Percentiles rank a stretch among this genome's conserved stretches.
phyloP scores from a whole-genome alignment of 2,797 vertebrate species.

The Xiphorhynchus erythropygius region DNA sequence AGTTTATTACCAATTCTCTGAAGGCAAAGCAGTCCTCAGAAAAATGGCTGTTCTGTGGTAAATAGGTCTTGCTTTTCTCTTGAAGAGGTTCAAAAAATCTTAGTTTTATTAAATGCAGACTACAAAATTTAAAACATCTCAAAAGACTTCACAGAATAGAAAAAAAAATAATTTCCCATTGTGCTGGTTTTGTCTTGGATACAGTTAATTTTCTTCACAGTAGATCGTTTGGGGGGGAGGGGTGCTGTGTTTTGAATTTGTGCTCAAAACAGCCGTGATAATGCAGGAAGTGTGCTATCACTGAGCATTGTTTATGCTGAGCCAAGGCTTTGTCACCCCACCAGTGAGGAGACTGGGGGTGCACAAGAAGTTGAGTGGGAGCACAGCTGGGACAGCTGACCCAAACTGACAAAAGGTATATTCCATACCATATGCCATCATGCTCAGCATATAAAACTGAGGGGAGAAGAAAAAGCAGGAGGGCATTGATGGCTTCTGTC shows the following conservation, averaged over 20 bases:
- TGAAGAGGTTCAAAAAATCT: background rate
- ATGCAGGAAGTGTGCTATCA: background rate
- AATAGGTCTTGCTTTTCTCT: background rate
- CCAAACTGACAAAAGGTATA: background rate
- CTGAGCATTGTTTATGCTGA: background rate
- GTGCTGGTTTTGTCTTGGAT: background rate
- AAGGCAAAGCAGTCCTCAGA: background rate
- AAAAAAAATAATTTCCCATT: background rate
- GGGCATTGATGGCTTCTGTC: background rate
- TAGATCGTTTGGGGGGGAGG: background rate
- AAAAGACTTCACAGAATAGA: background rate
- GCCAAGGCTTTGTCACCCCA: background rate
- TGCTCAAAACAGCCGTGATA: background rate
- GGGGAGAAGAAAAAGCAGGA: background rate
- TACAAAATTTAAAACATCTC: background rate
- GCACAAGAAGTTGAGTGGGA: background rate
- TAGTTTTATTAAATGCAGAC: background rate
- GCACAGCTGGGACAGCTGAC: background rate
- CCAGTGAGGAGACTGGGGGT: background rate
- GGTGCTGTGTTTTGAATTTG: background rate
- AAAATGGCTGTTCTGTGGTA: background rate
- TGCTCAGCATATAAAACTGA: rapidly evolving
- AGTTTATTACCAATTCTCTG: background rate
- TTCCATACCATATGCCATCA: rapidly evolving
- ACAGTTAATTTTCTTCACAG: background rate